Evolutionary conservation across 2,113 vertebrate genomes (phyloP), one percentile per base, ranked within the genome.

Genomic region (Cromileptes altivelis): DNA sequence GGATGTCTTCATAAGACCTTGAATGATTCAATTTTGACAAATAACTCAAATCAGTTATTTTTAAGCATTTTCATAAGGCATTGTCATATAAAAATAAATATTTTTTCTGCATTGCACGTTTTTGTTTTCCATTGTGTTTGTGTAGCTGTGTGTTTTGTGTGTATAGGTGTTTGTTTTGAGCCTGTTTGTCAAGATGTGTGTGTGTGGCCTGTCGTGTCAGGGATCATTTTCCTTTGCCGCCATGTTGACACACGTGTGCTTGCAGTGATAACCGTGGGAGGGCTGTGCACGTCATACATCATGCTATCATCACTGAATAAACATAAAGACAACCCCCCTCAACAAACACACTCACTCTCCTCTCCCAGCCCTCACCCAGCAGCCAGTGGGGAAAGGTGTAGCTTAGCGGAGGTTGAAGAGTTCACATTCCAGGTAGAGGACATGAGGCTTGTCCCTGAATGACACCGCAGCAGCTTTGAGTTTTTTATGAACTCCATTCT

Each of bases 241-340:
- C 70, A 69, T 88, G 79, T 90, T 90, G 84, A 85, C 78, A 70
- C 86, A 86, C 50, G 84, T 85, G 85, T 58, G 42, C 42, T 47
- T 33, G 21, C 53, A 42, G 53, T 25, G 70, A 76, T 75, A 80
- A 81, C 78, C 73, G 62, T 23, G 73, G 53, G 68, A 58, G 23
- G 14, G 55, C 53, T 19, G 33, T 13, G 60, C 47, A 37, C 3
- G 19, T 85, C 84, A 69, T 78, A 70, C 25, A 42, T 84, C 76
- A 82, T 70, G 60, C 80, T 65, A 15, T 85, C 23, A 78, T 71
- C 78, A 57, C 63, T 65, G 61, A 13, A 58, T 78, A 33, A 61
- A 64, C 60, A 37, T 56, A 63, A 73, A 76, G 77, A 80, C 70
- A 74, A 30, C 62, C 47, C 50, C 53, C 19, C 50, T 4, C 30